These are phyloP conservation scores for Drosophila neocordata DNA, from an alignment of 1,140 invertebrate genomes.

Conservation along the genomic window DNA sequence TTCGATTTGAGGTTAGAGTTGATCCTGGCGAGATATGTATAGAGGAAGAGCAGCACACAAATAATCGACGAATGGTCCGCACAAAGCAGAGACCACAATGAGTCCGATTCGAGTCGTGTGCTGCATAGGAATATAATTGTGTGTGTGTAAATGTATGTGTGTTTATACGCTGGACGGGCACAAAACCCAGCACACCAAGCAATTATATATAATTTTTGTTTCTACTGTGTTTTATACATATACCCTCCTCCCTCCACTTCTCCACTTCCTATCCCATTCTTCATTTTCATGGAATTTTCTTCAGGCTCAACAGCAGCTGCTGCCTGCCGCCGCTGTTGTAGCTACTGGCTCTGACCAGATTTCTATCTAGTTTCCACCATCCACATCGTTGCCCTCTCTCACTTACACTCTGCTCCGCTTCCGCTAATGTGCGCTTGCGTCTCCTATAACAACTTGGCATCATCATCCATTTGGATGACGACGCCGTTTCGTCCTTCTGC, in stretches of 20 bases:
- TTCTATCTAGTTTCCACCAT: constrained; percentile 6
- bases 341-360: constrained; percentile 2
- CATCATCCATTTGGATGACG: constrained; percentile 6
- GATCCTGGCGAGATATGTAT: constrained; percentile 34
- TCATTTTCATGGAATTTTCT: constrained; percentile 45
- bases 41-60: too few relatives aligned
- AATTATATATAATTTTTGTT: constrained; percentile 45
- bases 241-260: neutral
- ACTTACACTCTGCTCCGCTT: neutral
- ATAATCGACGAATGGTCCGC: constrained; percentile 44
- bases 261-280: neutral
- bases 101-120: constrained; percentile 27
- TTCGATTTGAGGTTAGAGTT: constrained; percentile 42
- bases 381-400: constrained; percentile 4
- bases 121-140: neutral
- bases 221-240: neutral
- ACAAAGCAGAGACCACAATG: constrained; percentile 47
- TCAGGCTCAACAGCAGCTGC: constrained; percentile 44
- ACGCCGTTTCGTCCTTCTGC: constrained; percentile 6
- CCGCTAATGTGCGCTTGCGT: constrained; percentile 10
- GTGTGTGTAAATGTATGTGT: neutral
- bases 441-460: constrained; percentile 1
- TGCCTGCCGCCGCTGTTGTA: neutral
- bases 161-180: constrained; percentile 28
- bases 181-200: constrained; percentile 26